Evolutionary conservation across 2,113 vertebrate species (phyloP).

Genomic region (Scomber japonicus): DNA sequence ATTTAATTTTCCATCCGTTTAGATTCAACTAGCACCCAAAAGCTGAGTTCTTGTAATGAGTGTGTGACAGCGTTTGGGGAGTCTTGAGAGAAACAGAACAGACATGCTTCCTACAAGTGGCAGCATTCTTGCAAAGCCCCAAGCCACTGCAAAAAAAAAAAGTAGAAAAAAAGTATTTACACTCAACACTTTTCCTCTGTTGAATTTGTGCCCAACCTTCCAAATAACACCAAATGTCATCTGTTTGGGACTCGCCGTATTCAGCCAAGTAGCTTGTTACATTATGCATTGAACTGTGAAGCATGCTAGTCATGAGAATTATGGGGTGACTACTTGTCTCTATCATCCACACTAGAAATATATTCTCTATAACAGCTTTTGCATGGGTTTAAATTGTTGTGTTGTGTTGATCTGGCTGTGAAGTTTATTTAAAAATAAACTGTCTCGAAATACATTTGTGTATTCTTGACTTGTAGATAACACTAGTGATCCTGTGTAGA

Average conservation of each 20-base stretch:
- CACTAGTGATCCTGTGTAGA: conserved; percentile 5
- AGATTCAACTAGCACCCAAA: conserved; percentile 72
- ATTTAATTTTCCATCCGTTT: conserved; percentile 76
- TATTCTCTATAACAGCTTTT: neutral
- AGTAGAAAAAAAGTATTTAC: conserved; percentile 13
- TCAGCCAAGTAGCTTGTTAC: conserved; percentile 65
- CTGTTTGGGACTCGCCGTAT: conserved; percentile 54
- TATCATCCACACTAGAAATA: conserved; percentile 1
- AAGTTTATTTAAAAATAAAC: neutral
- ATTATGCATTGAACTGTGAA: conserved; percentile 61
- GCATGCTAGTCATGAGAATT: conserved; percentile 54
- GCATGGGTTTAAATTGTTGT: conserved; percentile 10
- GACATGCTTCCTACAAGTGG: conserved; percentile 47
- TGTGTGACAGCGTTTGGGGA: conserved; percentile 56
- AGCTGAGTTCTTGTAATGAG: conserved; percentile 63
- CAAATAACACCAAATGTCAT: conserved; percentile 74
- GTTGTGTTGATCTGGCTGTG: neutral
- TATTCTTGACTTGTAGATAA: neutral
- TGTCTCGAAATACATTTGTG: neutral
- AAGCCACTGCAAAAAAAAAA: conserved; percentile 19
- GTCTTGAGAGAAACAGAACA: conserved; percentile 49
- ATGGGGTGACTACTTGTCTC: conserved; percentile 25
- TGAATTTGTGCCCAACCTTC: conserved; percentile 65
- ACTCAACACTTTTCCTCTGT: conserved; percentile 48
- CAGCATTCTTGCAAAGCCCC: conserved; percentile 19